Evolutionary conservation across 2,797 vertebrate genomes (phyloP).

Genomic region (Capromys pilorides): DNA sequence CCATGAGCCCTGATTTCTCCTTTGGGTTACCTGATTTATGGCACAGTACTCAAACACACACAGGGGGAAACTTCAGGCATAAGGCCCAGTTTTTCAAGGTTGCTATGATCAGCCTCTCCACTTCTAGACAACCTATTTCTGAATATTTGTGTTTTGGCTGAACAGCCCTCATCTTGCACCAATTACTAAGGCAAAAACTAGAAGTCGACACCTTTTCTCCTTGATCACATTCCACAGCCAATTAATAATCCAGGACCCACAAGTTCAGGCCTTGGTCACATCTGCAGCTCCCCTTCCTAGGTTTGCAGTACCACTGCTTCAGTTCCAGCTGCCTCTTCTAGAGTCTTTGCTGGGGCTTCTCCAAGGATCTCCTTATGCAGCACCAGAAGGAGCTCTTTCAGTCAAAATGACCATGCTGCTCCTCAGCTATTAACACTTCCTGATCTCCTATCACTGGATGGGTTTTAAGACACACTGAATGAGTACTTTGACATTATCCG

Average conservation of each 20-base stretch:
- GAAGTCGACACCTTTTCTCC: not conserved
- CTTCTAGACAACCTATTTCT: not conserved
- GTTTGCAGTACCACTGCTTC: not conserved
- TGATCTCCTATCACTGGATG: not conserved
- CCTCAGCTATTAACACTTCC: not conserved
- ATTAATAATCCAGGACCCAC: not conserved
- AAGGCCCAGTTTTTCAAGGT: not conserved
- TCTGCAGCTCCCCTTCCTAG: not conserved
- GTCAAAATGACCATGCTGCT: not conserved
- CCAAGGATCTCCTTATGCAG: not conserved
- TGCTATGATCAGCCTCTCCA: not conserved
- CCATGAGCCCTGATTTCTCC: not conserved
- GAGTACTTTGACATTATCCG: not conserved
- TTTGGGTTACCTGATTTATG: fast-evolving
- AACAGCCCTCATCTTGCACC: not conserved
- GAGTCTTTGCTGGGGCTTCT: fast-evolving
- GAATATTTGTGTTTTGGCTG: not conserved
- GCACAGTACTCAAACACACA: not conserved
- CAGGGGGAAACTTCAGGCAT: not conserved
- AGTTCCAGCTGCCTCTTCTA: not conserved
- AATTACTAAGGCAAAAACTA: not conserved
- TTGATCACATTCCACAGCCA: not conserved
- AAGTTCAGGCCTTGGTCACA: not conserved
- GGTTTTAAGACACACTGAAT: not conserved
- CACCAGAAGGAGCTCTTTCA: not conserved